Evolutionary conservation across 2,888 invertebrate genomes (phyloP).

Genomic region (Automeris io): DNA sequence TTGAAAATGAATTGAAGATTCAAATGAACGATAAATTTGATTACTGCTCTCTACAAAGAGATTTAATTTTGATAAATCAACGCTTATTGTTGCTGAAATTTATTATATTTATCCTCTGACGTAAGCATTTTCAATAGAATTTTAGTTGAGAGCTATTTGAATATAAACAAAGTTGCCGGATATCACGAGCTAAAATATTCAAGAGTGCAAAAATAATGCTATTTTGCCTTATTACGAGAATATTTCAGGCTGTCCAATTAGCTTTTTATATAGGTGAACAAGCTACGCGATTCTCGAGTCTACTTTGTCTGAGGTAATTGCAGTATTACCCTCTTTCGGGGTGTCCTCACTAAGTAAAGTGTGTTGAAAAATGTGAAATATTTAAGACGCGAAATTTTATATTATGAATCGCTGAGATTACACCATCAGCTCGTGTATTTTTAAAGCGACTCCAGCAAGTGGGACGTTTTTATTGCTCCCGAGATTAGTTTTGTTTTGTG

Average conservation of each 20-base stretch:
- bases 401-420: slow-evolving; percentile 71
- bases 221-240: slow-evolving; percentile 25
- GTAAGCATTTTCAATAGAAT: slow-evolving; percentile 29
- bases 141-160: slow-evolving; percentile 15
- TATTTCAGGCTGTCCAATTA: slow-evolving; percentile 26
- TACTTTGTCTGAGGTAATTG: slow-evolving; percentile 50
- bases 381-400: slow-evolving; percentile 70
- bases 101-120: slow-evolving; percentile 48
- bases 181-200: slow-evolving; percentile 10
- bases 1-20: slow-evolving; percentile 62
- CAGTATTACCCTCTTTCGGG: slow-evolving; percentile 43
- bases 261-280: slow-evolving; percentile 28
- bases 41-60: slow-evolving; percentile 65
- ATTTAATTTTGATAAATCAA: slow-evolving; percentile 74
- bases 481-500: slow-evolving; percentile 74
- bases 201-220: slow-evolving; percentile 14
- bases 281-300: slow-evolving; percentile 30
- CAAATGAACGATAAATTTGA: slow-evolving; percentile 72
- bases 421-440: slow-evolving; percentile 71
- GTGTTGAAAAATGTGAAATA: slow-evolving; percentile 66
- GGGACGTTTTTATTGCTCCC: slow-evolving; percentile 73
- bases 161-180: slow-evolving; percentile 9
- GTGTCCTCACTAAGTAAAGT: slow-evolving; percentile 39
- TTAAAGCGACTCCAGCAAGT: slow-evolving; percentile 60
- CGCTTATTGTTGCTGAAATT: slow-evolving; percentile 61